Evolutionary conservation across 2,888 invertebrate genomes (phyloP).

Genomic region (Andrena minutula): DNA sequence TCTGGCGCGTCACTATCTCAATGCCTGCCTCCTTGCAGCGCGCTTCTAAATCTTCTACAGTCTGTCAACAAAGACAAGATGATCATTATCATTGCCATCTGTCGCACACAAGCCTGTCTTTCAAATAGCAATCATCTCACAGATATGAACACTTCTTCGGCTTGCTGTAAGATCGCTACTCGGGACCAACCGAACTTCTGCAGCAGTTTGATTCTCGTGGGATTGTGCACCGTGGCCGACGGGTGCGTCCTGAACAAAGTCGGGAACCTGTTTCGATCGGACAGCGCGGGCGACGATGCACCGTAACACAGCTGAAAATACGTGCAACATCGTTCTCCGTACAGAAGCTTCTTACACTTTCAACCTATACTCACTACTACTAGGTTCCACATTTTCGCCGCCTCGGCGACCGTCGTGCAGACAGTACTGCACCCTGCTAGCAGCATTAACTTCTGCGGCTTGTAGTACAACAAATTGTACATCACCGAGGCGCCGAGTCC

Average conservation of each 20-base stretch:
- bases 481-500: constrained; percentile 99
- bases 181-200: constrained; percentile 99
- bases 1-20: constrained; percentile 98
- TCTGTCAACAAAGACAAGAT: constrained; percentile 86
- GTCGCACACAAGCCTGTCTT: neutral
- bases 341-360: too few species aligned
- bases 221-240: constrained; percentile 99
- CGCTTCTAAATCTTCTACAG: constrained; percentile 98
- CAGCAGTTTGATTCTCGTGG: constrained; percentile 97
- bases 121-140: constrained; percentile 86
- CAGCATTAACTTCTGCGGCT: constrained; percentile 96
- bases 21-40: constrained; percentile 96
- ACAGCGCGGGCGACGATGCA: constrained; percentile 98
- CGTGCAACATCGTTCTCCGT: too few species aligned
- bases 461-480: constrained; percentile 98
- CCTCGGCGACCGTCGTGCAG: constrained; percentile 99
- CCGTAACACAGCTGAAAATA: constrained; percentile 96
- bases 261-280: constrained; percentile 98
- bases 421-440: constrained; percentile 99
- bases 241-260: constrained; percentile 99
- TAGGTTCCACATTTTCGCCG: constrained; percentile 99
- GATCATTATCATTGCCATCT: neutral
- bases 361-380: constrained; percentile 93
- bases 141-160: constrained; percentile 98
- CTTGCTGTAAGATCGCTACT: constrained; percentile 98